Evolutionary conservation across 2,888 invertebrate species (phyloP).

Genomic region (Marasmarcha lunaedactyla): DNA sequence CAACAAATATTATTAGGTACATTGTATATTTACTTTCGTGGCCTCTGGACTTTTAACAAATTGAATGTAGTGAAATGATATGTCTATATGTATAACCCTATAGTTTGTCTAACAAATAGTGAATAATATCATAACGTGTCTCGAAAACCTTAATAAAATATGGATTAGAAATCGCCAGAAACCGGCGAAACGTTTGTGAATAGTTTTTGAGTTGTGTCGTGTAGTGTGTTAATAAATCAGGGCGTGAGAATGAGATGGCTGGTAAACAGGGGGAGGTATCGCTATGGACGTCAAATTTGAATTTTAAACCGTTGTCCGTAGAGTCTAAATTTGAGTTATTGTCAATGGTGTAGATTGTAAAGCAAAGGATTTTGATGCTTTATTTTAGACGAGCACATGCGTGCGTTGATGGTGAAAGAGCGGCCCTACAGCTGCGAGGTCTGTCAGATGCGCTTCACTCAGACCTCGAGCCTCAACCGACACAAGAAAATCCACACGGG

Average conservation of each 20-base stretch:
- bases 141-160: too few relatives aligned
- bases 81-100: too few relatives aligned
- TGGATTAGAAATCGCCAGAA: too few relatives aligned
- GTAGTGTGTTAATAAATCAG: constrained; percentile 40
- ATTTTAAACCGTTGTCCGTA: constrained; percentile 30
- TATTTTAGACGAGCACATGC: constrained; percentile 69
- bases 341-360: constrained; percentile 14
- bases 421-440: constrained; percentile 76
- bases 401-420: constrained; percentile 66
- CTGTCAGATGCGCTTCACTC: constrained; percentile 78
- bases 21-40: too few relatives aligned
- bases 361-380: constrained; percentile 16
- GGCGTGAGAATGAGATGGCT: constrained; percentile 60
- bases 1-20: too few relatives aligned
- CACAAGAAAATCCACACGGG: constrained; percentile 79
- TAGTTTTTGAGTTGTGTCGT: constrained; percentile 67
- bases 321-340: too few relatives aligned
- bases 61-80: too few relatives aligned
- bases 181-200: constrained; percentile 35
- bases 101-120: too few relatives aligned
- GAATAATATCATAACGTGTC: too few relatives aligned
- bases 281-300: constrained; percentile 29
- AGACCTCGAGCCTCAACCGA: constrained; percentile 78
- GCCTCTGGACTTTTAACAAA: too few relatives aligned
- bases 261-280: constrained; percentile 66